A percentile compares a stretch with the other conserved stretches of the same genome.
These are phyloP conservation scores for Macrophya annulata DNA, from an alignment of 2,888 invertebrate genomes.

Conservation along the genomic window DNA sequence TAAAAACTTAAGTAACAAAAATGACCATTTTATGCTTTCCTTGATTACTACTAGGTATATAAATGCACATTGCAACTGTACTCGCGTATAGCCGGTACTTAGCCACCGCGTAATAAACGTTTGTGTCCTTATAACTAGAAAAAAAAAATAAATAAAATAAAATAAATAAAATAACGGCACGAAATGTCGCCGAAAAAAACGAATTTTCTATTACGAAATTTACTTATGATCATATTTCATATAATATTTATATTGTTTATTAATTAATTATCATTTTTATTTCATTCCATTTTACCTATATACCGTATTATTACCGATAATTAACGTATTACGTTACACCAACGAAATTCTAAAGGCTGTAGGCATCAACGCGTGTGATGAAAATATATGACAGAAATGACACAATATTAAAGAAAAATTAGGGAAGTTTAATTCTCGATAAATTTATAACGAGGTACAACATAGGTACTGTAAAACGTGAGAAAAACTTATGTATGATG, in stretches of 20 bases:
- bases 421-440: not conserved
- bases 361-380: not conserved
- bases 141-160: too few relatives aligned
- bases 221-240: slow-evolving; percentile 26
- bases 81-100: slow-evolving; percentile 7
- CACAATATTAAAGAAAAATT: not conserved
- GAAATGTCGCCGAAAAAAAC: slow-evolving; percentile 40
- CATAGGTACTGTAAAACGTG: not conserved
- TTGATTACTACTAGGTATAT: slow-evolving; percentile 44
- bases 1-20: slow-evolving; percentile 29
- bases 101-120: slow-evolving; percentile 36
- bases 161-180: too few relatives aligned
- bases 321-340: not conserved
- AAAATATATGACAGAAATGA: not conserved
- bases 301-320: not conserved
- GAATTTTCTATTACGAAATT: not conserved
- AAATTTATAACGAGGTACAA: not conserved
- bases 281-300: not conserved
- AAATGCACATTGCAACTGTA: slow-evolving; percentile 35
- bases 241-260: slow-evolving; percentile 52
- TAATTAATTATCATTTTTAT: slow-evolving; percentile 21
- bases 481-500: slow-evolving; percentile 18
- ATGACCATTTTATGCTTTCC: slow-evolving; percentile 33
- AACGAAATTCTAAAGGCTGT: not conserved
- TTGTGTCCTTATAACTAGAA: slow-evolving; percentile 43